These are phyloP conservation scores for Venustoraphidia nigricollis DNA, from an alignment of 2,888 invertebrate species.

Conservation along the genomic window DNA sequence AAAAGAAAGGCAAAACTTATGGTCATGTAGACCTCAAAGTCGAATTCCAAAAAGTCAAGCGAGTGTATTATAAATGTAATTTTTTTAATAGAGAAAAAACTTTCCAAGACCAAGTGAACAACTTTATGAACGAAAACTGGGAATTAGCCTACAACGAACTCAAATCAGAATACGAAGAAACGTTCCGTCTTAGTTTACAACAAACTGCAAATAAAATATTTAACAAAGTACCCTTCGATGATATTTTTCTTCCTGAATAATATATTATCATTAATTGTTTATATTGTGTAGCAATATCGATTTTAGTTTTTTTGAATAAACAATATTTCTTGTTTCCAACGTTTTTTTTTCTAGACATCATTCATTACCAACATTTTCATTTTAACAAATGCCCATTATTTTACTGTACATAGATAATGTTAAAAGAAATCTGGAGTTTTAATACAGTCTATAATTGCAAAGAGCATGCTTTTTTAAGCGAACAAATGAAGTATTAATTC, in stretches of 20 bases:
- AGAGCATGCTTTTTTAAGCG: too few relatives aligned
- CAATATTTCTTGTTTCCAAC: too few relatives aligned
- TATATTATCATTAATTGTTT: background rate
- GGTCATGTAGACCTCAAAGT: slow-evolving; percentile 44
- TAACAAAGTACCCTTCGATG: slow-evolving; percentile 44
- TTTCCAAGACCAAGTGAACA: slow-evolving; percentile 47
- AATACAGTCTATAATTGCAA: too few relatives aligned
- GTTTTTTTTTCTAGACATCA: too few relatives aligned
- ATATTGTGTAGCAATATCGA: too few relatives aligned
- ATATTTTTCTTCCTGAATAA: slow-evolving; percentile 34
- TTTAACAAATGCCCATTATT: too few relatives aligned
- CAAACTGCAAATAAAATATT: slow-evolving; percentile 47
- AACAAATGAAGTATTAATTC: too few relatives aligned
- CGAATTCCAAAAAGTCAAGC: slow-evolving; percentile 34
- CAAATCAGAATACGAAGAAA: slow-evolving; percentile 44
- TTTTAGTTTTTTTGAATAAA: too few relatives aligned
- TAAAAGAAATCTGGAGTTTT: too few relatives aligned
- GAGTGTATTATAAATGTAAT: slow-evolving; percentile 39
- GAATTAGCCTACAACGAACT: slow-evolving; percentile 49
- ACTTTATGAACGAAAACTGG: slow-evolving; percentile 48
- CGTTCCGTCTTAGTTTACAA: slow-evolving; percentile 42
- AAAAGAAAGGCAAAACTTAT: slow-evolving; percentile 38
- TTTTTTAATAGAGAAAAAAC: slow-evolving; percentile 44
- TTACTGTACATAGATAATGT: too few relatives aligned
- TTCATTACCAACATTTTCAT: too few relatives aligned